Evolutionary conservation across 1,140 invertebrate genomes (phyloP), one percentile per base, ranked within the genome.

Genomic region (Drosophila quadrilineata): DNA sequence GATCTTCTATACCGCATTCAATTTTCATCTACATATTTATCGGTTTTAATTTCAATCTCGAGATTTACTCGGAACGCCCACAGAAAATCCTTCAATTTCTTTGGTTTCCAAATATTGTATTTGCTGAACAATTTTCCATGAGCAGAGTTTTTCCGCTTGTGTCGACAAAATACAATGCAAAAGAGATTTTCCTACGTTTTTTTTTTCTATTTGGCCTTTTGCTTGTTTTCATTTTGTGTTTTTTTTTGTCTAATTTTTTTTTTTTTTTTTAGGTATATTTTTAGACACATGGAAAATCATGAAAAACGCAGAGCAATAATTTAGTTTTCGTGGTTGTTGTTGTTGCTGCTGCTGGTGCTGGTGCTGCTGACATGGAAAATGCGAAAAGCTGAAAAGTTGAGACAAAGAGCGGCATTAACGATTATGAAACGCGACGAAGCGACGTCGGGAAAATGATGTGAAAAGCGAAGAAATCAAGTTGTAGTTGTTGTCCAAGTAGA

Each of bases 381-480:
- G 74, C n/a, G n/a, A n/a, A n/a, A n/a, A n/a, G n/a, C n/a, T 54
- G 71, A 79, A 68, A 29, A 79, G 29, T 19, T 33, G 57, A 74
- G 46, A 76, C 68, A 76, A 62, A 71, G 68, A 53, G 29, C 28
- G 38, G 57, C 35, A 57, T 43, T 33, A 62, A 24, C 33, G 69
- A 80, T 79, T 79, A 79, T 80, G 75, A 79, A 79, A 80, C 66
- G 52, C n/a, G n/a, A n/a, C n/a, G n/a, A n/a, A n/a, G n/a, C n/a
- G n/a, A n/a, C n/a, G n/a, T n/a, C n/a, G n/a, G n/a, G n/a, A n/a
- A n/a, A n/a, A n/a, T n/a, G n/a, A n/a, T n/a, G n/a, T 33, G 10
- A 19, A 31, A 28, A 24, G 52, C 46, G 41, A 43, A 68, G 48
- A 29, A 29, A 54, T 52, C 31, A 31, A 63, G 14, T n/a, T n/a